Evolutionary conservation across 2,113 vertebrate species (phyloP).

Genomic region (Scortum barcoo): DNA sequence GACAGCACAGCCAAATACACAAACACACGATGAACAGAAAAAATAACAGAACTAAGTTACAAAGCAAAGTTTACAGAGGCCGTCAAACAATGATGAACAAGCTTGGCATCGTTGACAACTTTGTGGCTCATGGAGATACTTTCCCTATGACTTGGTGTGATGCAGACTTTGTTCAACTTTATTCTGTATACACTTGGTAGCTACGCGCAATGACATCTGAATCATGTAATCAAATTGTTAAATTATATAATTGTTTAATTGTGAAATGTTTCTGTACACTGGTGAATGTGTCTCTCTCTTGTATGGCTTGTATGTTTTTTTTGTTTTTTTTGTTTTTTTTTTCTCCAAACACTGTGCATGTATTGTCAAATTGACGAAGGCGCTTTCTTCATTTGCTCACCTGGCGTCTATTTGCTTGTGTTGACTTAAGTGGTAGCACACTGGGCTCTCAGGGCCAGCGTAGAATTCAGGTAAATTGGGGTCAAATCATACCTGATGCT

Average conservation of each 20-base stretch:
- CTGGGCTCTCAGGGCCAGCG: background rate
- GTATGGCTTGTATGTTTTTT: too few species aligned
- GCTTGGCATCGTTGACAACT: background rate
- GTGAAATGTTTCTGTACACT: background rate
- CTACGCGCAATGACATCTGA: background rate
- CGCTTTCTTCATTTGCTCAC: background rate
- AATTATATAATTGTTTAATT: too few species aligned
- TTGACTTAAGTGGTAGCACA: background rate
- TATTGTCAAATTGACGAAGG: background rate
- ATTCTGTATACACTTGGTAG: too few species aligned
- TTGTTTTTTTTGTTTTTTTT: background rate
- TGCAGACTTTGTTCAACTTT: too few species aligned
- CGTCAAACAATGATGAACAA: background rate
- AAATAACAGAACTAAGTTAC: background rate
- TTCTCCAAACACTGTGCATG: background rate
- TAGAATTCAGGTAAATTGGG: background rate
- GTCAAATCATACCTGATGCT: slow-evolving; percentile 44
- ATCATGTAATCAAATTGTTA: background rate
- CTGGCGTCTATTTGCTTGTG: background rate
- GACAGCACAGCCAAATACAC: background rate
- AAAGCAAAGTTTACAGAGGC: background rate
- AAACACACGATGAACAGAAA: background rate
- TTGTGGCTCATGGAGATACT: too few species aligned
- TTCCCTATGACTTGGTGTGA: background rate
- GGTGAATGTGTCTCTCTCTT: background rate